Evolutionary conservation across 2,113 vertebrate genomes (phyloP).

Genomic region (Archocentrus centrarchus): DNA sequence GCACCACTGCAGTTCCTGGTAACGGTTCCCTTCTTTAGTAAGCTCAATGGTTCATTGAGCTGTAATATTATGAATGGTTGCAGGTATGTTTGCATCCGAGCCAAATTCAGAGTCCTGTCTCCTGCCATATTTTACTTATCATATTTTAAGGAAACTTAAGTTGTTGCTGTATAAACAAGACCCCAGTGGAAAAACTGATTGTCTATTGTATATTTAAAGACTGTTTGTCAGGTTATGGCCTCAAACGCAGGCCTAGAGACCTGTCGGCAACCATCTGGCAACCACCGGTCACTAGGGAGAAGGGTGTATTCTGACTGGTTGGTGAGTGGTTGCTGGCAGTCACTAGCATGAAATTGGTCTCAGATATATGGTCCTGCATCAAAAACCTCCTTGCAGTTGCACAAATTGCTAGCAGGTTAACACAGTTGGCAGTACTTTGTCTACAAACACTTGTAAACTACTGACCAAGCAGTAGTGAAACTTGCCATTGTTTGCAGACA

Average conservation of each 20-base stretch:
- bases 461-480: no score
- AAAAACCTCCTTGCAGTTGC: neutral
- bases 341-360: no score
- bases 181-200: neutral
- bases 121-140: neutral
- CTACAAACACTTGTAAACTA: no score
- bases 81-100: neutral
- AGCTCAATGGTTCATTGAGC: slow-evolving; percentile 33
- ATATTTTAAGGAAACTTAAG: neutral
- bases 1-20: neutral
- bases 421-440: no score
- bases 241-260: neutral
- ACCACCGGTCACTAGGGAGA: neutral
- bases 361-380: neutral
- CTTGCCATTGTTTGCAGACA: no score
- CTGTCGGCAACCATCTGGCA: neutral
- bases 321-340: neutral
- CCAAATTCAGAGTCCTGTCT: neutral
- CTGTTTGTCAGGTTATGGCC: neutral
- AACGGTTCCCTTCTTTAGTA: neutral
- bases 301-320: neutral
- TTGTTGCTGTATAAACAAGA: neutral
- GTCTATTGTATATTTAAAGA: neutral
- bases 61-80: neutral
- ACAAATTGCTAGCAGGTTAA: no score